Conservation (phyloP, 2,797 vertebrate genomes). For the Tamandua tetradactyla region DNA sequence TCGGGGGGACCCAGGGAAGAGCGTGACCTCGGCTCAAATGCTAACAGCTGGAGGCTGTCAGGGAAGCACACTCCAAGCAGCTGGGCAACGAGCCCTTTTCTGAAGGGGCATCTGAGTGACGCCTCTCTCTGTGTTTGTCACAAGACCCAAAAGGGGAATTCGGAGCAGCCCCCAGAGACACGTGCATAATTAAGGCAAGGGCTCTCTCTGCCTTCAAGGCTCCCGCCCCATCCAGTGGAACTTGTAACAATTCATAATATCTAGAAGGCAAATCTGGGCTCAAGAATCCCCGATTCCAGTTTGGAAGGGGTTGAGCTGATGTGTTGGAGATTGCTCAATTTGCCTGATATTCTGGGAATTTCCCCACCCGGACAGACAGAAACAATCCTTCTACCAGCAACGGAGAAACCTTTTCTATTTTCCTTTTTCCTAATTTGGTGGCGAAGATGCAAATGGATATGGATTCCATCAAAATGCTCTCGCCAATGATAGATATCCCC, state of each 20-base stretch:
- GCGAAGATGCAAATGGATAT: conserved; percentile 76
- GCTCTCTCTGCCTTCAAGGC: conserved; percentile 21
- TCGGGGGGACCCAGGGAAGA: neutral
- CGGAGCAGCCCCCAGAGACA: neutral
- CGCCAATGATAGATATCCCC: conserved; percentile 61
- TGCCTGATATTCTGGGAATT: conserved; percentile 16
- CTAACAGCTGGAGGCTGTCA: conserved; percentile 16
- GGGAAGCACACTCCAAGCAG: neutral
- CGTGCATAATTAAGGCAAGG: neutral
- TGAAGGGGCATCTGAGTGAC: conserved; percentile 1
- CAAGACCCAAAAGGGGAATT: neutral
- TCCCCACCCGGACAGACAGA: conserved; percentile 40
- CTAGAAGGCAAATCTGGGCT: conserved; percentile 36
- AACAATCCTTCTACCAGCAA: conserved; percentile 27
- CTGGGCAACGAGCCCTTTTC: neutral
- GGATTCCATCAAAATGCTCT: conserved; percentile 77
- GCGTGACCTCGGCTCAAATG: neutral
- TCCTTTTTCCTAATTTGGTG: conserved; percentile 64
- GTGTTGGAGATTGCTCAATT: neutral
- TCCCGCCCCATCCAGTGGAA: neutral
- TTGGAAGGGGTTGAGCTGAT: neutral
- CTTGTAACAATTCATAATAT: neutral
- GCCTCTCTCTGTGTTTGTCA: neutral
- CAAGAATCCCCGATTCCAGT: conserved; percentile 1
- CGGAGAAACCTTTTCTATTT: conserved; percentile 66